Base-by-base conservation (phyloP, 2,113 vertebrate genomes). In the Epinephelus lanceolatus region DNA sequence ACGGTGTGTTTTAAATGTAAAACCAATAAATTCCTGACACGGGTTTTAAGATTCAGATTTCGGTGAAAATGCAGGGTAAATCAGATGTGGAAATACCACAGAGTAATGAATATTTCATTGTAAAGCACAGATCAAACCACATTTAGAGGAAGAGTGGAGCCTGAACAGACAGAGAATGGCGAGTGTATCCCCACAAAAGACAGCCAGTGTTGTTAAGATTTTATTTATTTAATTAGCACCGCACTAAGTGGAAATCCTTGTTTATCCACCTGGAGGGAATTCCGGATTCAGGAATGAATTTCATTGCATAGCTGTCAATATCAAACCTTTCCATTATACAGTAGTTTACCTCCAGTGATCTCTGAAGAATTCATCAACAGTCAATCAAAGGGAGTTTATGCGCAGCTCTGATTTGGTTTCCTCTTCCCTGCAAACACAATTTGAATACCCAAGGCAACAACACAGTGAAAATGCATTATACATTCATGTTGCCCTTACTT, bases 381-480 rank as follows among this genome's bases (percentile, higher is more conserved):
- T 94, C 94, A 94, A 92, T 95, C 93, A 94, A 93, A 95, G 87
- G 53, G 68, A 93, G 87, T 92, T 93, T 90, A 91, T 92, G 88
- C 91, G 87, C 72, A 66, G 80, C 75, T 81, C 84, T 76, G 80
- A 86, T 91, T 89, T 56, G 59, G 76, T 91, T 90, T 92, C 85
- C 89, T 88, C 80, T 89, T 86, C 76, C 80, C 81, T 30, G 78
- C 90, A 89, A 92, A 94, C 91, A 88, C 88, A 84, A 88, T 92
- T 87, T 91, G 83, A 91, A 92, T 86, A 86, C 88, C 86, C 76
- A 71, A 70, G 71, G 84, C 86, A 81, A 81, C 86, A 83, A 71
- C 89, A 72, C 74, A 78, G 81, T 53, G 73, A 65, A 83, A 71
- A 62, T 11, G 90, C 83, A 93, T 93, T 87, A 93, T 53, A 57